Evolutionary conservation across 2,797 vertebrate species (phyloP), one percentile per base, ranked within the genome.

Genomic region (Anabas testudineus): DNA sequence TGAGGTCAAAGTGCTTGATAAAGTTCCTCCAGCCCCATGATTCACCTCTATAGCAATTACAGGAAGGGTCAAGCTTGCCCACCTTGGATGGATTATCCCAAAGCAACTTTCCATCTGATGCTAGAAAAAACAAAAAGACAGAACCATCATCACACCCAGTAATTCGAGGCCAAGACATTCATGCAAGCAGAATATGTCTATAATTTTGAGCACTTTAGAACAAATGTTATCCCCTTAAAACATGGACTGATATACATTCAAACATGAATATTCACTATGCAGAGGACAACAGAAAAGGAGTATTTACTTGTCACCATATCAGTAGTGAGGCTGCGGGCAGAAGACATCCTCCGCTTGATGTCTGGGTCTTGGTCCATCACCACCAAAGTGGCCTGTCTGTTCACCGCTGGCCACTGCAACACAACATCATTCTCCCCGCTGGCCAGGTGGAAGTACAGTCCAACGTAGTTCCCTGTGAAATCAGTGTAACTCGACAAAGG

Each of bases 311-410:
- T 61, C 22, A 0, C 63, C 63, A 60, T 8, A 34, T 93, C 76
- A 14, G 97, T 97, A 0, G 96, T 97, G 49, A 97, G 93, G 80
- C 94, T 95, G 68, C 82, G 90, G 53, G 91, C 96, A 0, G 95
- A 83, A 14, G 97, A 97, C 97, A 98, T 97, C 87, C 96, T 95
- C 7, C 91, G 79, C 41, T 83, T 87, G 47, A 92, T 62, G 0
- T 98, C 93, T 0, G 96, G 91, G 64, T 97, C 93, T 81, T 98
- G 97, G 85, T 98, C 97, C 52, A 98, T 94, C 49, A 98, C 90
- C 0, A 95, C 95, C 39, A 97, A 61, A 0, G 87, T 81, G 14
- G 67, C 95, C 87, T 97, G 96, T 55, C 94, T 92, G 90, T 97
- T 95, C 26, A 94, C 77, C 0, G 88, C 96, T 0, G 97, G 97